Evolutionary conservation across 2,888 invertebrate species (phyloP).

Genomic region (Dolichopus griseipennis): DNA sequence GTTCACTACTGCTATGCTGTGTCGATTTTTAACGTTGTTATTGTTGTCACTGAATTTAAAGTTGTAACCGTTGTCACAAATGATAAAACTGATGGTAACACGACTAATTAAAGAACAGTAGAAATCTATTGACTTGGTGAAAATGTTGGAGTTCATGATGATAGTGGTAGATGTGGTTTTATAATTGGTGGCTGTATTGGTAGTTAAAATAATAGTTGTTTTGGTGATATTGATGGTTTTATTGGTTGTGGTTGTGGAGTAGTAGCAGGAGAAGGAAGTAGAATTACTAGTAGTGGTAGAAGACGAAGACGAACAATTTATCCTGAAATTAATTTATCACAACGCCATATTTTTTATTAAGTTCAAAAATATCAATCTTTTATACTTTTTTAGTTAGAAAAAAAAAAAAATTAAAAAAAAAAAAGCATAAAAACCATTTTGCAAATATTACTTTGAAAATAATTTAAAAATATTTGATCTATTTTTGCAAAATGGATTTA

Average conservation of each 20-base stretch:
- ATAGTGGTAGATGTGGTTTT: constrained; percentile 16
- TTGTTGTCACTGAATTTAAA: constrained; percentile 17
- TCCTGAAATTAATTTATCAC: constrained; percentile 27
- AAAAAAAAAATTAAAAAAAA: not conserved
- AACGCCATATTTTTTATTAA: constrained; percentile 21
- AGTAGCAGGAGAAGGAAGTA: constrained; percentile 22
- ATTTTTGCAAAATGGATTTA: not conserved
- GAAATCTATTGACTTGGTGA: constrained; percentile 12
- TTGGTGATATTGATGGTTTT: constrained; percentile 9
- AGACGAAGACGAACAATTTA: constrained; percentile 7
- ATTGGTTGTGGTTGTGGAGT: constrained; percentile 13
- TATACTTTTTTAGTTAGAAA: constrained; percentile 7
- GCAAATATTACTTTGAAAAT: not conserved
- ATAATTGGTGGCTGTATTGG: constrained; percentile 19
- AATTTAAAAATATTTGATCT: not conserved
- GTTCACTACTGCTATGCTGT: constrained; percentile 1
- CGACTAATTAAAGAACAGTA: constrained; percentile 8
- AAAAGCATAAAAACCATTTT: not conserved
- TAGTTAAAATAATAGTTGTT: constrained; percentile 15
- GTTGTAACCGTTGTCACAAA: constrained; percentile 12
- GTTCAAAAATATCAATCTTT: constrained; percentile 11
- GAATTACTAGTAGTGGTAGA: constrained; percentile 13
- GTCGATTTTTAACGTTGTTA: constrained; percentile 13
- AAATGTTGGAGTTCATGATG: constrained; percentile 17
- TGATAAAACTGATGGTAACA: not conserved